A percentile compares a stretch with the other conserved stretches of the same genome.
These are phyloP conservation scores for Brachionus rotundiformis DNA, from an alignment of 1,140 invertebrate species.

Conservation along the genomic window DNA sequence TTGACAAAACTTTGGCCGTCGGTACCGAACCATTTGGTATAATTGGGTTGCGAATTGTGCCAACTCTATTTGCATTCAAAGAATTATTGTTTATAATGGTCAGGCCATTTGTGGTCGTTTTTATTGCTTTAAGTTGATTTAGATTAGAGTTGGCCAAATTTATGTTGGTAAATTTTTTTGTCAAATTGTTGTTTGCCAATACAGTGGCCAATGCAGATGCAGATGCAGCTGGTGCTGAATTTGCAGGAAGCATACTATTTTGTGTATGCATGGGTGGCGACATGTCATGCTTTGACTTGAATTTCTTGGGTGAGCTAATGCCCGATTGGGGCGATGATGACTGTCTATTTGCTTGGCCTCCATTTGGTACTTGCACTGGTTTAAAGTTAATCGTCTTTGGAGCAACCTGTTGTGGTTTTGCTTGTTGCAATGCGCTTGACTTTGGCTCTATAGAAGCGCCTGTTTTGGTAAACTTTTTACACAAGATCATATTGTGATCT, in stretches of 20 bases:
- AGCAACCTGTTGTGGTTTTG: slow-evolving; percentile 15
- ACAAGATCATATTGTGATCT: slow-evolving; percentile 40
- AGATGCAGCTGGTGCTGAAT: background rate
- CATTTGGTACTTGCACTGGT: background rate
- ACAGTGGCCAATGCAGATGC: background rate
- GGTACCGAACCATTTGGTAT: background rate
- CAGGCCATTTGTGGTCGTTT: background rate
- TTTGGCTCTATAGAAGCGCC: background rate
- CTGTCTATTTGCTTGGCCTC: background rate
- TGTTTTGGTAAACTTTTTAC: slow-evolving; percentile 42
- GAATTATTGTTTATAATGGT: slow-evolving; percentile 26
- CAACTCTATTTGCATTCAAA: background rate
- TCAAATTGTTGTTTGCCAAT: background rate
- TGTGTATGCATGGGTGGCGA: background rate
- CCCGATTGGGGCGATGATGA: background rate
- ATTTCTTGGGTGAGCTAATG: background rate
- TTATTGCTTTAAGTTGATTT: slow-evolving; percentile 12
- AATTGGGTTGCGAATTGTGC: slow-evolving; percentile 7
- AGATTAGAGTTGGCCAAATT: slow-evolving; percentile 42
- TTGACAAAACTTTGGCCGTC: background rate
- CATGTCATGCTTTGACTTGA: slow-evolving; percentile 13
- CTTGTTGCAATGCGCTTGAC: background rate
- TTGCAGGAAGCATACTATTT: background rate
- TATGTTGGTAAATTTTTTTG: slow-evolving; percentile 27
- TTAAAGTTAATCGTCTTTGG: slow-evolving; percentile 34